Evolutionary conservation across 2,113 vertebrate species (phyloP).

Genomic region (Eira barbara): DNA sequence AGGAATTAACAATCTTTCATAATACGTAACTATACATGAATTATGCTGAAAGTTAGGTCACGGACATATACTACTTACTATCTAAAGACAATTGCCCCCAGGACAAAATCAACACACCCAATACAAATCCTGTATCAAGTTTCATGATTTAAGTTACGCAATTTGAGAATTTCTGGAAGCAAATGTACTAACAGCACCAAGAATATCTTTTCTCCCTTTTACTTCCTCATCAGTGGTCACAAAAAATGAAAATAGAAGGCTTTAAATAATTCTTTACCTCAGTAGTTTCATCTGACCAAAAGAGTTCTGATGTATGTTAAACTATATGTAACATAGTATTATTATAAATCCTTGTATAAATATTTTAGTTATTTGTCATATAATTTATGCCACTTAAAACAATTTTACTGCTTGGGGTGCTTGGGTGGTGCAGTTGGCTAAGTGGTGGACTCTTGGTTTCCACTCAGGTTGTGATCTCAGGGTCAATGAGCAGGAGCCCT

Average conservation of each 20-base stretch:
- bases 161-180: constrained; percentile 48
- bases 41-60: not conserved
- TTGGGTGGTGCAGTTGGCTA: not conserved
- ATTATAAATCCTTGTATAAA: not conserved
- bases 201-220: constrained; percentile 27
- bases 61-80: not conserved
- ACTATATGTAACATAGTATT: not conserved
- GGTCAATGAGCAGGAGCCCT: not conserved
- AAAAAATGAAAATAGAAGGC: constrained; percentile 16
- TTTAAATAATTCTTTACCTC: constrained; percentile 2
- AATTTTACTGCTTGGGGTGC: not conserved
- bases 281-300: not conserved
- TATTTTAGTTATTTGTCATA: not conserved
- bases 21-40: not conserved
- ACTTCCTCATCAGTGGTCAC: constrained; percentile 56
- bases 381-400: constrained; percentile 18
- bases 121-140: constrained; percentile 42
- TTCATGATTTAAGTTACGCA: constrained; percentile 43
- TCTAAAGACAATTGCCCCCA: constrained; percentile 9
- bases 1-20: not conserved
- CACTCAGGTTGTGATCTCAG: not conserved
- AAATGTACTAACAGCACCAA: not conserved
- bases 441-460: not conserved
- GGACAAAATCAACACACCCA: constrained; percentile 30
- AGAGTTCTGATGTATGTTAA: constrained; percentile 11